phyloP scores from a whole-genome alignment of 92 coral and sea anemone genomes.

The Epizoanthus ramosus region DNA sequence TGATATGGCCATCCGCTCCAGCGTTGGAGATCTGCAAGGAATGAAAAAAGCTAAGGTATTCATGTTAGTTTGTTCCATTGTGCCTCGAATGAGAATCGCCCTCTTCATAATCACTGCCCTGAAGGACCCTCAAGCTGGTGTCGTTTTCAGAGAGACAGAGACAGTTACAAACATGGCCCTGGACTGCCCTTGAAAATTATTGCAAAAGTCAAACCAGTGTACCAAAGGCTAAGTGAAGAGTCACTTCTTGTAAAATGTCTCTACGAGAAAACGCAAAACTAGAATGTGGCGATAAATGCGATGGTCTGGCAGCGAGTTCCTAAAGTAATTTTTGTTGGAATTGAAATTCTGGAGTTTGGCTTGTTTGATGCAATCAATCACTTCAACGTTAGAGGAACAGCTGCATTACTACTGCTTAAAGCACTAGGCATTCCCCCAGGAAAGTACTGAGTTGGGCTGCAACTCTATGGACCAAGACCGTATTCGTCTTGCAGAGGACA shows the following conservation, averaged over 20 bases:
- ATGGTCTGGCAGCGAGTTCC: conserved; percentile 51
- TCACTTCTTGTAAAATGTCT: conserved; percentile 44
- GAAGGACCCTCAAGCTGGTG: conserved; percentile 59
- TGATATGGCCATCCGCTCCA: conserved; percentile 59
- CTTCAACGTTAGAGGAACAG: conserved; percentile 48
- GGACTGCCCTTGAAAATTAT: conserved; percentile 50
- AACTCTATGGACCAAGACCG: conserved; percentile 14
- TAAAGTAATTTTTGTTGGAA: conserved; percentile 45
- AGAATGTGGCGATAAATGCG: conserved; percentile 50
- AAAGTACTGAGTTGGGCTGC: conserved; percentile 33
- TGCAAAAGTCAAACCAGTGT: conserved; percentile 39
- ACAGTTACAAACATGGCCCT: conserved; percentile 62
- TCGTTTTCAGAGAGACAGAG: conserved; percentile 47
- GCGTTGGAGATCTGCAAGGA: conserved; percentile 53
- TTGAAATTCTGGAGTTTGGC: conserved; percentile 38
- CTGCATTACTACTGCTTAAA: conserved; percentile 15
- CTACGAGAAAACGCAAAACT: conserved; percentile 58
- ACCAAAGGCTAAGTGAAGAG: conserved; percentile 41
- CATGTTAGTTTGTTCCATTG: conserved; percentile 61
- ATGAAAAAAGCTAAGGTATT: conserved; percentile 60
- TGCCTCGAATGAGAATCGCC: conserved; percentile 55
- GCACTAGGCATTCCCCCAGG: conserved; percentile 28
- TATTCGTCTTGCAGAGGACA: conserved; percentile 25
- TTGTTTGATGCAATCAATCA: conserved; percentile 52
- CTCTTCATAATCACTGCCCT: conserved; percentile 61